A percentile compares a stretch with the other conserved stretches of the same genome.
Evolutionary conservation across 2,888 invertebrate genomes (phyloP).

Genomic region (Koerneria pararmatus): DNA sequence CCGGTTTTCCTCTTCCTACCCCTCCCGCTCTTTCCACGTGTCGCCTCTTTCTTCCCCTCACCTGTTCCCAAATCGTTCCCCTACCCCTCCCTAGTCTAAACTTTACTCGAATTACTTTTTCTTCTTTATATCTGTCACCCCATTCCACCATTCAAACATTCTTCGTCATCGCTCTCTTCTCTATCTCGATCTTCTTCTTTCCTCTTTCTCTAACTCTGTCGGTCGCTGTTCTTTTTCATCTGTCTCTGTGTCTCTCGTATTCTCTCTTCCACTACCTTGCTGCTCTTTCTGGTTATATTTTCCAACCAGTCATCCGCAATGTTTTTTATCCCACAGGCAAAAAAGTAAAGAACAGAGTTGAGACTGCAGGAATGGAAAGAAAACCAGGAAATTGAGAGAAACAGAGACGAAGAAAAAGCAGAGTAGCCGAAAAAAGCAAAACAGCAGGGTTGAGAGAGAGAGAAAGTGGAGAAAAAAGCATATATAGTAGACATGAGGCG

Average conservation of each 20-base stretch:
- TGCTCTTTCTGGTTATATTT: no score
- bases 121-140: no score
- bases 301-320: no score
- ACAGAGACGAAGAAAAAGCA: background rate
- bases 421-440: no score
- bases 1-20: background rate
- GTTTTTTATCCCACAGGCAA: no score
- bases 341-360: background rate
- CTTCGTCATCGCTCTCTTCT: no score
- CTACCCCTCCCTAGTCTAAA: background rate
- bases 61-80: background rate
- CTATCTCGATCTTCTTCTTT: no score
- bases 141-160: no score
- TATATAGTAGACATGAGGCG: conserved; percentile 6
- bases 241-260: no score
- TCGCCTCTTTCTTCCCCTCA: background rate
- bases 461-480: conserved; percentile 7
- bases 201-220: no score
- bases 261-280: no score
- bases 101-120: background rate
- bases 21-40: background rate
- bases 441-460: background rate
- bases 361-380: background rate
- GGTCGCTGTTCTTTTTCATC: no score
- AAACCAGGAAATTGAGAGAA: background rate